Evolutionary conservation across 2,113 vertebrate genomes (phyloP).

Genomic region (Podarcis muralis): DNA sequence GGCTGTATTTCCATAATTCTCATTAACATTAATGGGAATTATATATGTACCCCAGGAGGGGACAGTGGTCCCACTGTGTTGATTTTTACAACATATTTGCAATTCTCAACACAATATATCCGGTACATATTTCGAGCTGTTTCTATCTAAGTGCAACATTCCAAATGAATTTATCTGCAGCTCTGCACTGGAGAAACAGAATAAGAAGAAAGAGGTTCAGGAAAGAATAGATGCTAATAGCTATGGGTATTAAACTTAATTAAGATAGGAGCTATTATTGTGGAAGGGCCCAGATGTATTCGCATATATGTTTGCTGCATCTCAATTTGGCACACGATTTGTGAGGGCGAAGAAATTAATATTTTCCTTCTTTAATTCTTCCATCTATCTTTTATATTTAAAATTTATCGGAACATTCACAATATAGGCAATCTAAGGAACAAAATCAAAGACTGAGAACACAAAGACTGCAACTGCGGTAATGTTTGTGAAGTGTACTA

Average conservation of each 20-base stretch:
- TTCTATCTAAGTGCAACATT: constrained; percentile 26
- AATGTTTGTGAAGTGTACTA: not conserved
- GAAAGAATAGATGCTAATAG: not conserved
- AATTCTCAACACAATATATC: constrained; percentile 44
- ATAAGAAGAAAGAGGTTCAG: constrained; percentile 25
- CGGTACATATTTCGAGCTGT: constrained; percentile 36
- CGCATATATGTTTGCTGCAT: not conserved
- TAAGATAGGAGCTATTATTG: not conserved
- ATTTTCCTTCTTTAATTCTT: constrained; percentile 32
- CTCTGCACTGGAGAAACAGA: constrained; percentile 32
- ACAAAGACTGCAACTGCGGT: not conserved
- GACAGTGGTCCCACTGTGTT: constrained; percentile 33
- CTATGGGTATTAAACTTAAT: not conserved
- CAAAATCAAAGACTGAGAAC: not conserved
- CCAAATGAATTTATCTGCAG: constrained; percentile 42
- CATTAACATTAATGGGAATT: constrained; percentile 53
- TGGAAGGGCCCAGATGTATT: not conserved
- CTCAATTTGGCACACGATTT: constrained; percentile 24
- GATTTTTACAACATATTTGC: constrained; percentile 58
- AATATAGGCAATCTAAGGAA: not conserved
- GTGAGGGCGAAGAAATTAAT: constrained; percentile 17
- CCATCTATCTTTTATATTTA: constrained; percentile 5
- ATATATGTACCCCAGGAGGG: constrained; percentile 44
- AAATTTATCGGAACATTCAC: not conserved
- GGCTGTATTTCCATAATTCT: constrained; percentile 6